These are phyloP conservation scores for Eustalomyia histrio DNA, from an alignment of 2,888 invertebrate genomes.

Conservation along the genomic window DNA sequence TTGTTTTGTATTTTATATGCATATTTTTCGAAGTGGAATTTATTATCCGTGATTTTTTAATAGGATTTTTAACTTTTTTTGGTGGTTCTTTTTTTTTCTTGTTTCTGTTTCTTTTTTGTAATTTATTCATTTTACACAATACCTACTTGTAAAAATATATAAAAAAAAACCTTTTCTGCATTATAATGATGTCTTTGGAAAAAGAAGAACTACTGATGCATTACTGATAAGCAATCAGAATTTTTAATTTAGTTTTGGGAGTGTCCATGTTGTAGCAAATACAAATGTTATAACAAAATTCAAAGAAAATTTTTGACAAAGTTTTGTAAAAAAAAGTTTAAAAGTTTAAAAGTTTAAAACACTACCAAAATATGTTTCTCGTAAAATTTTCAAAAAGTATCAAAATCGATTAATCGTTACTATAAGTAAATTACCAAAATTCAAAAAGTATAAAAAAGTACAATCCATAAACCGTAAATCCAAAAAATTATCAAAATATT, in stretches of 20 bases:
- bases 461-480: too few relatives aligned
- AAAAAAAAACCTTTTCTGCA: slow-evolving; percentile 38
- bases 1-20: slow-evolving; percentile 8
- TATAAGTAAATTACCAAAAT: too few relatives aligned
- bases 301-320: neutral
- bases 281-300: neutral
- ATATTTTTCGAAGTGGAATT: slow-evolving; percentile 33
- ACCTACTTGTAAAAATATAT: neutral
- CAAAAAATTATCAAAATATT: too few relatives aligned
- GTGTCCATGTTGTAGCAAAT: slow-evolving; percentile 25
- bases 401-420: too few relatives aligned
- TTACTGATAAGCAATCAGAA: slow-evolving; percentile 35
- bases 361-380: too few relatives aligned
- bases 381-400: too few relatives aligned
- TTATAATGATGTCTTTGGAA: slow-evolving; percentile 33
- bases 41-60: slow-evolving; percentile 39
- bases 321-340: too few relatives aligned
- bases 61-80: slow-evolving; percentile 19
- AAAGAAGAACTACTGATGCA: slow-evolving; percentile 38
- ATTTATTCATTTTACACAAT: slow-evolving; percentile 12
- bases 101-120: slow-evolving; percentile 26
- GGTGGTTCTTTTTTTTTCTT: slow-evolving; percentile 8
- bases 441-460: too few relatives aligned
- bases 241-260: slow-evolving; percentile 25
- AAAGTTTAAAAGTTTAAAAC: too few relatives aligned